phyloP scores from a whole-genome alignment of 37 sponge, comb jelly and placozoan genomes.

The Diacarnus erythraeanus region DNA sequence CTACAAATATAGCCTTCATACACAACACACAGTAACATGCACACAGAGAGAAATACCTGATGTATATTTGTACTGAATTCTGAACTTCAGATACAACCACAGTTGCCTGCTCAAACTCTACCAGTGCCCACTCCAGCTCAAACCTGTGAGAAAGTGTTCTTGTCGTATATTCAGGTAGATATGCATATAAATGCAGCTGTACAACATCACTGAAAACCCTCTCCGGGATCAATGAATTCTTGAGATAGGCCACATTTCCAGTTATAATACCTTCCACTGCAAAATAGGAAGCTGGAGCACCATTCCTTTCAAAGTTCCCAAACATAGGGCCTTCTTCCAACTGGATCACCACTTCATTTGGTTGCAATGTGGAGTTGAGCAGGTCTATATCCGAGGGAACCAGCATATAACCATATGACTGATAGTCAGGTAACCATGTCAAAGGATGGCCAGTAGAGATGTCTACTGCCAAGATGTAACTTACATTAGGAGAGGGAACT shows the following conservation, averaged over 20 bases:
- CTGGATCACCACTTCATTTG: slow-evolving; percentile 4
- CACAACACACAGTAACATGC: slow-evolving; percentile 1
- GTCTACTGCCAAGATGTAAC: slow-evolving; percentile 5
- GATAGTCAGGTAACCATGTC: slow-evolving; percentile 4
- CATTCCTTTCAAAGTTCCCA: background rate
- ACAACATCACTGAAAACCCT: background rate
- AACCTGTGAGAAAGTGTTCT: background rate
- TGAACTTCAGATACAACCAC: background rate
- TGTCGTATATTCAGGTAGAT: background rate
- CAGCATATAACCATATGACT: slow-evolving; percentile 12
- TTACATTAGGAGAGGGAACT: background rate
- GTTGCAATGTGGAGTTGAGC: background rate
- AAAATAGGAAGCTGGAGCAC: background rate
- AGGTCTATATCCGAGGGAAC: background rate
- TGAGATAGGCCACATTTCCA: slow-evolving; percentile 11
- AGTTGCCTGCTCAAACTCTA: background rate
- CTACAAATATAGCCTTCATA: slow-evolving; percentile 3
- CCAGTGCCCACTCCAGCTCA: slow-evolving; percentile 3
- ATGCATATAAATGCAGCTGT: background rate
- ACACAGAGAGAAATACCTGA: slow-evolving; percentile 14
- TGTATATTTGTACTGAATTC: background rate
- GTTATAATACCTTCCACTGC: slow-evolving; percentile 8
- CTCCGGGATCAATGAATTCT: background rate
- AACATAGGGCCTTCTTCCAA: background rate
- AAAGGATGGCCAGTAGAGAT: slow-evolving; percentile 1